Evolutionary conservation across 2,113 vertebrate genomes (phyloP), one percentile per base, ranked within the genome.

Genomic region (Crotophaga sulcirostris): DNA sequence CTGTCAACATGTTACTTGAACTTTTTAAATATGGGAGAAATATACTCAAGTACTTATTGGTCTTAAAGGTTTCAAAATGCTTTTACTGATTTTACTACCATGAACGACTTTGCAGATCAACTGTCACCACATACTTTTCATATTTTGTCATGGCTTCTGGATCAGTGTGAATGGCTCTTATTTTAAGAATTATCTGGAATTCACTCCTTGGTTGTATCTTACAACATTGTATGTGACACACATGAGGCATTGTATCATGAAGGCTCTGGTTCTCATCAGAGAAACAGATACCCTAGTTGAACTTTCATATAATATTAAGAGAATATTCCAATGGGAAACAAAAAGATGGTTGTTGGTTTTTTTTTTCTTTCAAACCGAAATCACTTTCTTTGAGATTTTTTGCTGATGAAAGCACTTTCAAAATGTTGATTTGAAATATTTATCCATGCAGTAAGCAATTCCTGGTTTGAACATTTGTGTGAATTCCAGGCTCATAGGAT

Each of bases 281-380:
- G 84, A 96, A 96, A 93, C 83, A 77, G 87, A 97, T 80, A 94
- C 51, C 58, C 84, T 75, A 97, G 49, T 96, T 96, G 93, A 96
- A 91, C 31, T 87, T 87, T 91, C 60, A 73, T 67, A 78, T 96
- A 83, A 64, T 67, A 47, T n/a, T 58, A 47, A 85, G 63, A 75
- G 26, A 96, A 68, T 23, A 77, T 44, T 93, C 26, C n/a, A 93
- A 42, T 58, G 87, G 62, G 54, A 78, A 96, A 94, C 10, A 49
- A 87, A 73, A 89, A 60, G 13, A 42, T 92, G 76, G 42, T 83
- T 75, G 67, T 84, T 42, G 74, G 88, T 36, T 60, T 82, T 49
- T n/a, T 77, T 63, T 64, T 33, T 52, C 4, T 58, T 88, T 86
- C 63, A 78, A 78, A 91, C 85, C 87, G 92, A 97, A 96, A 80